Evolutionary conservation across 2,113 vertebrate species (phyloP).

Genomic region (Acrocephalus arundinaceus): DNA sequence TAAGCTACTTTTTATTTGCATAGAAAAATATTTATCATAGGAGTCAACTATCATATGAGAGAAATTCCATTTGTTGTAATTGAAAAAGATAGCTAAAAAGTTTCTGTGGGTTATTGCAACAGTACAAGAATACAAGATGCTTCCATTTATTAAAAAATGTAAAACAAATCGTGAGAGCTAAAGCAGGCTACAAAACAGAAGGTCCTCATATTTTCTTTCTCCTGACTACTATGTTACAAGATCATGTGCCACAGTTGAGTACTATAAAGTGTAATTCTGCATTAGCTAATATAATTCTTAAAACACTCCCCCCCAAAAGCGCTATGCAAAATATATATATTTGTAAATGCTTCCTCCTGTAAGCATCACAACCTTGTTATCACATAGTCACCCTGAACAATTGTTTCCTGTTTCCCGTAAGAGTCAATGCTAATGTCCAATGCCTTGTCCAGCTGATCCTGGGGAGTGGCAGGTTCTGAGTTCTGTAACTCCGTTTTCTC

Average conservation of each 20-base stretch:
- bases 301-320: conserved; percentile 13
- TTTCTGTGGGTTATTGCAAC: conserved; percentile 72
- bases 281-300: conserved; percentile 57
- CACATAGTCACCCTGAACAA: conserved; percentile 72
- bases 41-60: conserved; percentile 69
- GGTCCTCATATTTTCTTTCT: conserved; percentile 43
- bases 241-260: conserved; percentile 61
- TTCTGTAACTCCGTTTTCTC: conserved; percentile 54
- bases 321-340: conserved; percentile 66
- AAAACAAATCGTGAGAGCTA: conserved; percentile 73
- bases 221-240: conserved; percentile 59
- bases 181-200: conserved; percentile 73
- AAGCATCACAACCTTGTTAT: conserved; percentile 77
- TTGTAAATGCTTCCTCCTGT: background rate
- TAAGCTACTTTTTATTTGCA: conserved; percentile 70
- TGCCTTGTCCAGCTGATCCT: conserved; percentile 19
- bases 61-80: conserved; percentile 72
- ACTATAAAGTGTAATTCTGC: conserved; percentile 62
- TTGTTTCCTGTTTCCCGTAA: conserved; percentile 56
- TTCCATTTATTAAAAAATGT: conserved; percentile 75
- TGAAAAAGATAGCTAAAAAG: conserved; percentile 79
- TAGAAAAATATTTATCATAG: conserved; percentile 77
- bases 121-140: conserved; percentile 78
- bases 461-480: conserved; percentile 40
- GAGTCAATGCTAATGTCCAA: conserved; percentile 55